Conservation (phyloP, 2,113 vertebrate genomes). For the Boulengeromyrus knoepffleri region DNA sequence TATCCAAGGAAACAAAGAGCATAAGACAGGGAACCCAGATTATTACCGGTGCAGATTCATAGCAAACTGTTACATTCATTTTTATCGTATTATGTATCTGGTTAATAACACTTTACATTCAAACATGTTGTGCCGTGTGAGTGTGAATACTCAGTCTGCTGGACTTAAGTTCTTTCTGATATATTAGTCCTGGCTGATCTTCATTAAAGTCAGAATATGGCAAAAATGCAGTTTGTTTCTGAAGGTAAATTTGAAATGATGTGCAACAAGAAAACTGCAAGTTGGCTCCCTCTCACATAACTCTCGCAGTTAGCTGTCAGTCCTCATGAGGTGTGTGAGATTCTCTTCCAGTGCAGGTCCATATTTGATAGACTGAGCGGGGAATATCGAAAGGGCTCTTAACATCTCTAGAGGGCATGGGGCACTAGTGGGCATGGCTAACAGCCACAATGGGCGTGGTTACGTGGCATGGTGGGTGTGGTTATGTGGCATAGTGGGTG, state of each 20-base stretch:
- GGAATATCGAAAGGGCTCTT: not conserved
- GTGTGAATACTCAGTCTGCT: not conserved
- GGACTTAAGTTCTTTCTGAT: not conserved
- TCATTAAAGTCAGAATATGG: not conserved
- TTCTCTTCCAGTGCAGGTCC: not conserved
- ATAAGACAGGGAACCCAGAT: not conserved
- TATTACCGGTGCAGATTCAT: not conserved
- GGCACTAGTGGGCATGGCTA: not conserved
- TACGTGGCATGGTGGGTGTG: not conserved
- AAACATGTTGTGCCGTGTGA: not conserved
- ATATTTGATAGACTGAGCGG: not conserved
- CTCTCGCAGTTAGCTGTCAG: not conserved
- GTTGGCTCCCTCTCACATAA: not conserved
- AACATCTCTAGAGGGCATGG: not conserved
- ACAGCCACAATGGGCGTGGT: not conserved
- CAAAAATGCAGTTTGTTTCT: not conserved
- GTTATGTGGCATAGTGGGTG: too few relatives aligned
- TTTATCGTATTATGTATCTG: not conserved
- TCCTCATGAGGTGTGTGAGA: not conserved
- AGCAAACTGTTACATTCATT: not conserved
- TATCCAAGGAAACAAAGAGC: not conserved
- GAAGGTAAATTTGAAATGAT: not conserved
- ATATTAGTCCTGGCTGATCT: not conserved
- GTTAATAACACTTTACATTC: not conserved
- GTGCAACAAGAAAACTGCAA: not conserved